These are phyloP conservation scores for Hoplodrina blanda DNA, from an alignment of 2,888 invertebrate species.

Conservation along the genomic window DNA sequence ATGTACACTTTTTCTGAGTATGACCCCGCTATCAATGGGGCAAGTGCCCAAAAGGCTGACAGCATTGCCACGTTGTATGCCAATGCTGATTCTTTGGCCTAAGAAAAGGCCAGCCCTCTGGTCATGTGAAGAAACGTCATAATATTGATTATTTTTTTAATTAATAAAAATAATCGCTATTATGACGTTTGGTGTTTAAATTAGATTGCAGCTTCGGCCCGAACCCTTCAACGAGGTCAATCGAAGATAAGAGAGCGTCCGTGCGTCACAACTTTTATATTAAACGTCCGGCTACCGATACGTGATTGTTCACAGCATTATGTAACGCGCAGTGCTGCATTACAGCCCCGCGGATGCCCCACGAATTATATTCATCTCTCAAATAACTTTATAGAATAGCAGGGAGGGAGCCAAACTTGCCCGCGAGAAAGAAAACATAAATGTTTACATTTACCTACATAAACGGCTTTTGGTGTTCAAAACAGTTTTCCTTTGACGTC, in stretches of 20 bases:
- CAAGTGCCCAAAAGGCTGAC: too few species aligned
- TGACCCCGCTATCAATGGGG: too few species aligned
- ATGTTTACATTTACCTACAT: conserved; percentile 80
- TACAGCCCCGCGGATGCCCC: conserved; percentile 14
- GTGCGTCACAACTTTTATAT: conserved; percentile 79
- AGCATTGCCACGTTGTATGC: too few species aligned
- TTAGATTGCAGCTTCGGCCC: conserved; percentile 78
- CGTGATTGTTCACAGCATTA: conserved; percentile 55
- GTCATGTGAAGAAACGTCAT: background rate
- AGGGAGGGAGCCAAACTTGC: conserved; percentile 49
- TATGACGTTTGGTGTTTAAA: conserved; percentile 72
- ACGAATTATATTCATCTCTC: conserved; percentile 20
- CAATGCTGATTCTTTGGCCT: too few species aligned
- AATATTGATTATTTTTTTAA: background rate
- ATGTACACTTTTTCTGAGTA: too few species aligned
- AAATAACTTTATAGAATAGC: conserved; percentile 40
- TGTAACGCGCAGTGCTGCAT: conserved; percentile 47
- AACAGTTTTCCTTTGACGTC: conserved; percentile 83
- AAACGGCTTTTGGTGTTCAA: conserved; percentile 75
- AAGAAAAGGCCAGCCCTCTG: too few species aligned
- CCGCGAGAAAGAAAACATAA: conserved; percentile 72
- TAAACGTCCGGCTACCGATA: conserved; percentile 65
- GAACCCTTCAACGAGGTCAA: conserved; percentile 82
- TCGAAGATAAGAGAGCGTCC: conserved; percentile 78
- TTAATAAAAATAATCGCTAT: conserved; percentile 54